phyloP scores from a whole-genome alignment of 1,140 invertebrate species.

The Nixonia krombeini region DNA sequence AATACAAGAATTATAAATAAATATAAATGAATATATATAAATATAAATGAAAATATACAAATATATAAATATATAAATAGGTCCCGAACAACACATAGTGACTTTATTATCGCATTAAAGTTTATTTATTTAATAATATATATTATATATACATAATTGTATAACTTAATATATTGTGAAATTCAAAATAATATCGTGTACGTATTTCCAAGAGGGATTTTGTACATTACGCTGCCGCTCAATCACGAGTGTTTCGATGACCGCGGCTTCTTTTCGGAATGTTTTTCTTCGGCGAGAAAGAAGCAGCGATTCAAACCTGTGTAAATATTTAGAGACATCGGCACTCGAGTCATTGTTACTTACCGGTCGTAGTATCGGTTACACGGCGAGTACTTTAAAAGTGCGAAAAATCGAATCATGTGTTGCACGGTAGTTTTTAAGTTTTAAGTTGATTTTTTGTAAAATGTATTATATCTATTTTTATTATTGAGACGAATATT shows the following conservation, averaged over 20 bases:
- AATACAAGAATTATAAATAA: conserved; percentile 43
- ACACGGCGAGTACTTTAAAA: not conserved
- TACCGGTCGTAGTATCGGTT: conserved; percentile 5
- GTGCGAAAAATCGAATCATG: conserved; percentile 26
- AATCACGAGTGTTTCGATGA: conserved; percentile 12
- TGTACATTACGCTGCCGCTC: conserved; percentile 53
- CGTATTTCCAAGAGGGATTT: conserved; percentile 37
- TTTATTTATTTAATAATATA: conserved; percentile 70
- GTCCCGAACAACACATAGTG: conserved; percentile 53
- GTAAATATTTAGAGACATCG: conserved; percentile 42
- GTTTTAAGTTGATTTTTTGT: conserved; percentile 57
- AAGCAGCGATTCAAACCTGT: conserved; percentile 20
- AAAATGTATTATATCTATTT: conserved; percentile 58
- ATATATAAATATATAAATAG: conserved; percentile 59
- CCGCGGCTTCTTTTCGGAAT: conserved; percentile 9
- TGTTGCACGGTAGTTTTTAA: conserved; percentile 47
- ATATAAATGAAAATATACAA: conserved; percentile 57
- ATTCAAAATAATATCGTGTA: conserved; percentile 38
- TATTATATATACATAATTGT: conserved; percentile 60
- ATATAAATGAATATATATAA: conserved; percentile 52
- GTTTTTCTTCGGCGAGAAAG: conserved; percentile 27
- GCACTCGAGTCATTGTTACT: conserved; percentile 39
- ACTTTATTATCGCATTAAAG: conserved; percentile 70
- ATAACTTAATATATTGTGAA: conserved; percentile 58
- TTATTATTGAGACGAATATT: conserved; percentile 52